A percentile compares a stretch with the other conserved stretches of the same genome.
These are phyloP conservation scores for Oryzias woworae DNA, from an alignment of 2,113 vertebrate species.

Conservation along the genomic window DNA sequence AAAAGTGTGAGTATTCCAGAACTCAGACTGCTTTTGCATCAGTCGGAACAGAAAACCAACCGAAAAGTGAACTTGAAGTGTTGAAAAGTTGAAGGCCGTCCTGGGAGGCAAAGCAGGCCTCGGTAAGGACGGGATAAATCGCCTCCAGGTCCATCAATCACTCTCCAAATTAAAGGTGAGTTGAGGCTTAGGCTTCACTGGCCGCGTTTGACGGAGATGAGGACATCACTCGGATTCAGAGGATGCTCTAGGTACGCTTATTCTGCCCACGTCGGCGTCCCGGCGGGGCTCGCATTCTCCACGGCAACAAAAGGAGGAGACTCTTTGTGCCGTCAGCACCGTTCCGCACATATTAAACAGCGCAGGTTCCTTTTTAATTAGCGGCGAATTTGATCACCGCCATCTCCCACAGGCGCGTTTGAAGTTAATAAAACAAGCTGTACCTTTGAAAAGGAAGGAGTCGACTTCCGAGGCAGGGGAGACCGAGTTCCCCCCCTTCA, in stretches of 20 bases:
- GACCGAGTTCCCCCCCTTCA: slow-evolving; percentile 29
- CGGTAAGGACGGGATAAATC: slow-evolving; percentile 12
- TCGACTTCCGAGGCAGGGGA: slow-evolving; percentile 39
- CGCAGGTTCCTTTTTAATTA: slow-evolving; percentile 76
- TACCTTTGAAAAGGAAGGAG: slow-evolving; percentile 57
- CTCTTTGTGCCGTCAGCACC: slow-evolving; percentile 62
- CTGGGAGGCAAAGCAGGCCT: not conserved
- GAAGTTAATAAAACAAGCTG: slow-evolving; percentile 78
- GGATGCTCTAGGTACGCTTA: slow-evolving; percentile 48
- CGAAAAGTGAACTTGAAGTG: too few species aligned
- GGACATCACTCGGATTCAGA: slow-evolving; percentile 52
- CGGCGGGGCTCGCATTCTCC: slow-evolving; percentile 56
- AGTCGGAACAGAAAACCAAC: too few species aligned
- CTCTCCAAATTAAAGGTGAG: slow-evolving; percentile 56
- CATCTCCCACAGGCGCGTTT: slow-evolving; percentile 71
- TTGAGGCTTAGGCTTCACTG: slow-evolving; percentile 45
- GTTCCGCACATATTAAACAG: slow-evolving; percentile 77
- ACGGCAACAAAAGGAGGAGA: slow-evolving; percentile 68
- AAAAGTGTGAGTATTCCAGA: too few species aligned
- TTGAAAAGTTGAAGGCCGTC: not conserved
- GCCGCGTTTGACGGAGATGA: slow-evolving; percentile 40
- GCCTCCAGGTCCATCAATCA: slow-evolving; percentile 75
- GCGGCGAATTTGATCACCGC: slow-evolving; percentile 73
- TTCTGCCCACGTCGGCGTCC: slow-evolving; percentile 64
- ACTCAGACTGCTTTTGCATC: too few species aligned